These are phyloP conservation scores for Zaprionus ghesquierei DNA, from an alignment of 1,140 invertebrate species.

Conservation along the genomic window DNA sequence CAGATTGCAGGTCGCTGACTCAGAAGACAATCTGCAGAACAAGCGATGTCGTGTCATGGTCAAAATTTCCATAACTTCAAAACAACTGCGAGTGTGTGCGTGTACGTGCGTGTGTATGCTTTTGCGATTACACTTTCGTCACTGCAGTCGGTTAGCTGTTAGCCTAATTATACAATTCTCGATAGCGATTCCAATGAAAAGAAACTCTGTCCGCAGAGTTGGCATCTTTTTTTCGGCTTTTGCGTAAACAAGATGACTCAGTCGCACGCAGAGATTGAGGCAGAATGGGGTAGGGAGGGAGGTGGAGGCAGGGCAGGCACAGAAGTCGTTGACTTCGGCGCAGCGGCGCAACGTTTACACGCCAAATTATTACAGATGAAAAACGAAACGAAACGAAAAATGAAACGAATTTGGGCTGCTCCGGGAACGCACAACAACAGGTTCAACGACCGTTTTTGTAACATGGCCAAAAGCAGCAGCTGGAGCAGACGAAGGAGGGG, in stretches of 20 bases:
- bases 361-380: constrained; percentile 80
- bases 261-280: not conserved
- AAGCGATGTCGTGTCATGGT: constrained; percentile 62
- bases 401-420: not conserved
- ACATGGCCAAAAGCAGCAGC: constrained; percentile 33
- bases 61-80: constrained; percentile 70
- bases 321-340: constrained; percentile 72
- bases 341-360: constrained; percentile 52
- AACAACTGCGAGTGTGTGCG: constrained; percentile 27
- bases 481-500: not conserved
- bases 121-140: constrained; percentile 71
- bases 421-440: constrained; percentile 19
- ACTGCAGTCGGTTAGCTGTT: constrained; percentile 53
- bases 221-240: constrained; percentile 15
- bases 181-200: constrained; percentile 72
- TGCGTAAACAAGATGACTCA: constrained; percentile 52
- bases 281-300: not conserved
- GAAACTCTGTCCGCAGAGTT: constrained; percentile 60
- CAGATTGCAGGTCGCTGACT: constrained; percentile 63
- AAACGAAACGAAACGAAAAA: constrained; percentile 43
- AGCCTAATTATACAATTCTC: constrained; percentile 74
- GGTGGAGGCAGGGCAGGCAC: constrained; percentile 10
- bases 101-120: constrained; percentile 37
- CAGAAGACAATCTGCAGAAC: constrained; percentile 23
- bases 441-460: constrained; percentile 79